Evolutionary conservation across 2,888 invertebrate genomes (phyloP), one percentile per base, ranked within the genome.

Genomic region (Epinotia demarniana): DNA sequence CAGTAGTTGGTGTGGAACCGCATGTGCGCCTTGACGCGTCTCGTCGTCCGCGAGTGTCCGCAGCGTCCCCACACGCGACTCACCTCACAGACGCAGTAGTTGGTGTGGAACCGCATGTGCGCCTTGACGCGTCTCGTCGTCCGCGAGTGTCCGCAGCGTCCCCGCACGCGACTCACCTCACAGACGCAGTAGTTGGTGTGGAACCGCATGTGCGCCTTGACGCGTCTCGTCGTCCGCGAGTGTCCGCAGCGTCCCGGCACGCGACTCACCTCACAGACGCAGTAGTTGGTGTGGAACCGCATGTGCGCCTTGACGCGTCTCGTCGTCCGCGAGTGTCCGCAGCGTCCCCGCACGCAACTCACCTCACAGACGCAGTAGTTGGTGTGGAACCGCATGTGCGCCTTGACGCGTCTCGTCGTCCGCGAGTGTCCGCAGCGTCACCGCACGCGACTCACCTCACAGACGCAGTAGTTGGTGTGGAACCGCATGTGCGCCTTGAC

Each of bases 351-450:
- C 9, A 18, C 16, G 39, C n/a, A 1, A 3, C 84, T 79, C 19
- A 92, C 93, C 90, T 93, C 93, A 70, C 93, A 93, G 0, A 93
- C 90, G 68, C 92, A 92, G 80, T 88, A 93, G 71, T 91, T 90
- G 0, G 92, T 93, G 72, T 93, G 93, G 39, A 92, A 92, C 16
- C 93, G 77, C 84, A 92, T 85, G 16, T 93, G 93, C 0, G 93
- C 90, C 8, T 89, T 90, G 77, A 86, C n/a, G n/a, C n/a, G n/a
- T n/a, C n/a, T n/a, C n/a, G 23, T 27, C 23, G 3, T 3, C 23
- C 1, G 23, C 23, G 23, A 27, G 3, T 27, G 23, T 27, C 23
- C 0, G 23, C 23, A 27, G 23, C 23, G 23, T 27, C 23, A 2
- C 1, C 16, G 0, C 9, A 18, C 16, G 39, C n/a, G 2, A 3